Evolutionary conservation across 2,113 vertebrate species (phyloP), one percentile per base, ranked within the genome.

Genomic region (Bufo bufo): DNA sequence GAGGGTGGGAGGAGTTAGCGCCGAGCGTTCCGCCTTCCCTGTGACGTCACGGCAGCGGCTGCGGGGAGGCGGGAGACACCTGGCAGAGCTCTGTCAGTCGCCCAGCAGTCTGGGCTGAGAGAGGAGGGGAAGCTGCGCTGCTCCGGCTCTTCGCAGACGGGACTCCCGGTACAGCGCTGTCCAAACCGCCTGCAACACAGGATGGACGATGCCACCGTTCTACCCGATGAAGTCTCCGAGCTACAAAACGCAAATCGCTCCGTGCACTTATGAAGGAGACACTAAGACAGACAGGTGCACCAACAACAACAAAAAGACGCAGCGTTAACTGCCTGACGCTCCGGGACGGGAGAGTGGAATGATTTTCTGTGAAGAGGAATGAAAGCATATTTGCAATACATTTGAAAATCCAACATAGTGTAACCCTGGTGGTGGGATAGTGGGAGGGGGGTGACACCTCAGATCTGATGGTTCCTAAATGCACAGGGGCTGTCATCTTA

Each of bases 51-150:
- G 0, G 43, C 17, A 9, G 19, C 6, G 56, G 71, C 54, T 56
- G 85, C 6, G 45, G 14, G 78, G 81, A 82, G 78, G 86, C 49
- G 71, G 87, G 82, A 74, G 87, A 88, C 71, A 88, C 87, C 87
- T 88, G 87, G 87, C 80, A 69, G 87, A 77, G 87, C 33, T 69
- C 87, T n/a, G 82, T 84, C 87, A 88, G 87, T 88, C 81, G 87
- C 72, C 82, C 87, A 84, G 87, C 50, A 69, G 74, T 47, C 87
- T 84, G 87, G 87, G 87, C 81, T 66, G 33, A 69, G 74, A 43
- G 54, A 47, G 59, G 72, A 59, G 52, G 81, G 9, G 79, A 72
- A 19, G 23, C 0, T 5, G 7, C n/a, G 81, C 23, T 12, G 72
- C 74, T 77, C 81, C 71, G 45, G 23, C 66, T 75, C 20, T 54